Conservation (phyloP, 64 coral and sea anemone species). For the Montipora cactus region DNA sequence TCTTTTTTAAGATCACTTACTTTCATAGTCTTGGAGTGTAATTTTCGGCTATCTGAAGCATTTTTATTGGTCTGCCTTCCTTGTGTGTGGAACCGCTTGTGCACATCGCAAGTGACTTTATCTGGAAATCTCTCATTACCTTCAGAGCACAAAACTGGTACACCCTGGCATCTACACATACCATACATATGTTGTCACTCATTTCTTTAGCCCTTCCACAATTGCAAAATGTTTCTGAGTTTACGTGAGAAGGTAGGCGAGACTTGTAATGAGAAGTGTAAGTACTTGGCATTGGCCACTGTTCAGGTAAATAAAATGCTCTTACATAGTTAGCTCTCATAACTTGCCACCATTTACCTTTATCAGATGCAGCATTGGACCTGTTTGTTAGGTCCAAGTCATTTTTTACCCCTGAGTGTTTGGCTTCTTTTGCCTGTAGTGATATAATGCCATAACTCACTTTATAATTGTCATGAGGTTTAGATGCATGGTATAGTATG, state of each 20-base stretch:
- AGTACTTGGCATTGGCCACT: neutral
- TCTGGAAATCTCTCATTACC: constrained; percentile 49
- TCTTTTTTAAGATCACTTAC: constrained; percentile 14
- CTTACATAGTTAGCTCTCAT: no score
- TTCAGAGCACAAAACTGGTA: constrained; percentile 28
- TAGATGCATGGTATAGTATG: no score
- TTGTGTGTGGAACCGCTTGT: neutral
- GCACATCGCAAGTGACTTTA: neutral
- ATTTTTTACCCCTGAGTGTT: no score
- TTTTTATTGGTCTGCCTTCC: neutral
- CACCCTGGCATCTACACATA: constrained; percentile 15
- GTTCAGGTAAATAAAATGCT: no score
- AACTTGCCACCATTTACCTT: no score
- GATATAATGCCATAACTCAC: no score
- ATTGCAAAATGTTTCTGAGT: neutral
- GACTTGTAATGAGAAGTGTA: constrained; percentile 3
- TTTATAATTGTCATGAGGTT: no score
- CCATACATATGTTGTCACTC: constrained; percentile 10
- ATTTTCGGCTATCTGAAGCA: neutral
- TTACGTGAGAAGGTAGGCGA: neutral
- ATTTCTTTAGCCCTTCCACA: neutral
- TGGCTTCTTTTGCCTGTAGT: no score
- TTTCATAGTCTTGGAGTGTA: constrained; percentile 13
- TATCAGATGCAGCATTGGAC: no score
- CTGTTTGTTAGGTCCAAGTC: no score